Conservation (phyloP, 1,140 invertebrate genomes). For the Limonius californicus region DNA sequence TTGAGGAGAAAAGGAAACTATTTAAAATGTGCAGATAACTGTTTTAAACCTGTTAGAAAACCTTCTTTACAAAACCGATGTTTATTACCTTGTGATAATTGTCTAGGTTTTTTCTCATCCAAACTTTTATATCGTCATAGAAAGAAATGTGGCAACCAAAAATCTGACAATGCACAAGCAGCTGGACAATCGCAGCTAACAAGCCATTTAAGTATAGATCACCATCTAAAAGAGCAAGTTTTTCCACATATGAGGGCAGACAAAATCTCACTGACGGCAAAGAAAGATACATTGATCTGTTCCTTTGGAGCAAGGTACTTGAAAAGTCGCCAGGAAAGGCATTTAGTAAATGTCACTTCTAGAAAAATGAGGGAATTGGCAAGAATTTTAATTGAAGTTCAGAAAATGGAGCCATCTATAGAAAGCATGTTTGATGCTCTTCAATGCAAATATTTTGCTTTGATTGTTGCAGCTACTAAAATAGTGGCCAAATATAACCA, state of each 20-base stretch:
- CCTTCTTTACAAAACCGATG: background rate
- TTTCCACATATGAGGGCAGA: conserved; percentile 20
- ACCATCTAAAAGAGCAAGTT: conserved; percentile 8
- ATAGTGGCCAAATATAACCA: background rate
- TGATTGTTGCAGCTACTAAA: conserved; percentile 16
- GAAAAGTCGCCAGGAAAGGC: conserved; percentile 32
- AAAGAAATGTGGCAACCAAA: conserved; percentile 15
- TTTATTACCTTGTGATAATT: conserved; percentile 21
- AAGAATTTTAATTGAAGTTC: conserved; percentile 32
- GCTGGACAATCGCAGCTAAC: background rate
- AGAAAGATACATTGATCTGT: conserved; percentile 29
- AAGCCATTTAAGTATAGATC: conserved; percentile 16
- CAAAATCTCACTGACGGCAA: conserved; percentile 22
- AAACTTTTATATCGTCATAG: conserved; percentile 25
- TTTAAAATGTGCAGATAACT: conserved; percentile 1
- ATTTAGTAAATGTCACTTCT: conserved; percentile 31
- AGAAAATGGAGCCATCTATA: conserved; percentile 26
- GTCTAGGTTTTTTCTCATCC: conserved; percentile 20
- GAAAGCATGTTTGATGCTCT: conserved; percentile 23
- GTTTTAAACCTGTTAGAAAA: conserved; percentile 10
- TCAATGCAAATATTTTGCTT: background rate
- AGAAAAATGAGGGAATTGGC: conserved; percentile 34
- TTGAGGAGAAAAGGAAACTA: conserved; percentile 21
- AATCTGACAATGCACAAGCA: background rate
- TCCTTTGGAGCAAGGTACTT: conserved; percentile 34